Evolutionary conservation across 30 jellyfish, hydroid and myxozoan species (phyloP).

Genomic region (Hydractinia symbiolongicarpus): DNA sequence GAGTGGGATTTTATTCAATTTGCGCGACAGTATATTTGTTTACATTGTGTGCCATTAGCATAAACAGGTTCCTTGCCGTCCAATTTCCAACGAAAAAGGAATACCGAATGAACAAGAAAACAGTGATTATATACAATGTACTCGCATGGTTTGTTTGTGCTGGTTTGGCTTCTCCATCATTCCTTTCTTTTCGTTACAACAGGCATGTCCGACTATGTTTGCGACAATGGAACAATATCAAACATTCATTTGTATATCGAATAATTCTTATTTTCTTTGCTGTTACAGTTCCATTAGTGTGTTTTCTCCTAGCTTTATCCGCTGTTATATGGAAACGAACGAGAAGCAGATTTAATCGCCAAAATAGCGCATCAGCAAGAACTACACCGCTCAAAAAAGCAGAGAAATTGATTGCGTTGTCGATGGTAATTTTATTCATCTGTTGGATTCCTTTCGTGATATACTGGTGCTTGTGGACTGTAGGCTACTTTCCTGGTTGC

Average conservation of each 20-base stretch:
- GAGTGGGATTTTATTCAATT: conserved; percentile 53
- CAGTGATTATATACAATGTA: conserved; percentile 41
- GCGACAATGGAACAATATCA: conserved; percentile 47
- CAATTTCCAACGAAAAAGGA: conserved; percentile 60
- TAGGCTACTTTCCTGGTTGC: conserved; percentile 33
- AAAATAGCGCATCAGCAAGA: conserved; percentile 30
- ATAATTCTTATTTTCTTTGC: conserved; percentile 46
- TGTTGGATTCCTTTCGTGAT: conserved; percentile 78
- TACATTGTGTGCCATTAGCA: conserved; percentile 62
- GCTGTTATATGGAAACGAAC: conserved; percentile 51
- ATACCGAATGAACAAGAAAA: conserved; percentile 46
- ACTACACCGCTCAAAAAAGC: conserved; percentile 49
- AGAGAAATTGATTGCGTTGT: conserved; percentile 63
- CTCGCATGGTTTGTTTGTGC: conserved; percentile 52
- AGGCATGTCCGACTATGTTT: conserved; percentile 30
- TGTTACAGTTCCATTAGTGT: conserved; percentile 45
- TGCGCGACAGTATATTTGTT: conserved; percentile 68
- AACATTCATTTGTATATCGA: conserved; percentile 37
- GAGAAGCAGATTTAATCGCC: conserved; percentile 12
- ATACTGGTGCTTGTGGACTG: conserved; percentile 42
- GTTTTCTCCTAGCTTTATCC: conserved; percentile 53
- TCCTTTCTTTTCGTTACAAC: conserved; percentile 53
- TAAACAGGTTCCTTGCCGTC: conserved; percentile 67
- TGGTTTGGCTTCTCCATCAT: conserved; percentile 58
- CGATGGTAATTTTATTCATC: conserved; percentile 38